Evolutionary conservation across 2,113 vertebrate genomes (phyloP).

Genomic region (Lagopus muta): DNA sequence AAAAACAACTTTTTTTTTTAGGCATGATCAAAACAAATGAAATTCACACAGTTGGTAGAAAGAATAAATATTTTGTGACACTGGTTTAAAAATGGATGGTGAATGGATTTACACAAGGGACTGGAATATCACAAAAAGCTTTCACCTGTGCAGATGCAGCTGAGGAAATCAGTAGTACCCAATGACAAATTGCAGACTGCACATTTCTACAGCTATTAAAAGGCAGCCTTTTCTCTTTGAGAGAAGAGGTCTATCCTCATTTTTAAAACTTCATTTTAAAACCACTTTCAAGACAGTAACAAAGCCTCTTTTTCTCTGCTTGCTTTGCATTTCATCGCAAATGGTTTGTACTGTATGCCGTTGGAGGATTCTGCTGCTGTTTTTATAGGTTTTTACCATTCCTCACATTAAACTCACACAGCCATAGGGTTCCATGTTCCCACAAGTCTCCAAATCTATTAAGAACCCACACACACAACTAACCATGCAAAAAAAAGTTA

Average conservation of each 20-base stretch:
- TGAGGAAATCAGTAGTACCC: neutral
- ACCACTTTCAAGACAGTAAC: neutral
- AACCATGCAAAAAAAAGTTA: neutral
- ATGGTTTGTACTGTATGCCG: neutral
- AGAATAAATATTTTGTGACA: slow-evolving; percentile 15
- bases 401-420: neutral
- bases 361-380: neutral
- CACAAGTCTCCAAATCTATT: neutral
- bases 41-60: neutral
- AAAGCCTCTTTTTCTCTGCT: neutral
- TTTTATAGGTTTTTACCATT: neutral
- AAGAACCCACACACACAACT: neutral
- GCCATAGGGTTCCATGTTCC: neutral
- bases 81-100: neutral
- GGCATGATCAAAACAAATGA: neutral
- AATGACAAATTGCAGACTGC: neutral
- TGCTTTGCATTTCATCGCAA: neutral
- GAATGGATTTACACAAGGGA: neutral
- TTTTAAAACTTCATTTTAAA: neutral
- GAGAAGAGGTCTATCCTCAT: neutral
- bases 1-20: neutral
- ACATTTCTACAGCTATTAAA: neutral
- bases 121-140: neutral
- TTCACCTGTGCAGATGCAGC: neutral
- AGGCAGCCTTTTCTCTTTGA: neutral